Base-by-base conservation (phyloP, 2,797 vertebrate species). In the Neostethus bicornis region DNA sequence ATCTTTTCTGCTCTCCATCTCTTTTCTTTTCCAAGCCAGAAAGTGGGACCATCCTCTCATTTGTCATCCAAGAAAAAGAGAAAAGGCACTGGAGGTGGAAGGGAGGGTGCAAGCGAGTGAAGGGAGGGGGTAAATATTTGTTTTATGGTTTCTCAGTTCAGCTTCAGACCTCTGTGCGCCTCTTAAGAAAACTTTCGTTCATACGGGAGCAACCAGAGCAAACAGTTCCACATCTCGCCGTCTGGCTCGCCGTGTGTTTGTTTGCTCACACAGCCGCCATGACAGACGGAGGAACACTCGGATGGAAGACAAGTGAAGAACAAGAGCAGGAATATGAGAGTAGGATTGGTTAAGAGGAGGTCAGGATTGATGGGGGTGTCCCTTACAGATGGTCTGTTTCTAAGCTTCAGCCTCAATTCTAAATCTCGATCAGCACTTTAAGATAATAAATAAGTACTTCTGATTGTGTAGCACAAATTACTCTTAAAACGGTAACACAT, bases 151-250 rank as follows among this genome's bases (percentile, higher is more conserved):
- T 80, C 85, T 78, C 70, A 10, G 73, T 78, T 73, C 75, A 81
- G 80, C 84, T 83, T 71, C 62, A 59, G 81, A 82, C 86, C 86
- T 87, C 80, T 78, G 79, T 77, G 77, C 60, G 77, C 76, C 85
- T 81, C 84, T 83, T 86, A 89, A 87, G 83, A 89, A 89, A 90
- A 88, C 83, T 87, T 87, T 87, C 76, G 73, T 74, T 67, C 73
- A 64, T 87, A 79, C 75, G 66, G 80, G 87, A 88, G 83, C 83
- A 80, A 83, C 80, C 64, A 87, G 70, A 78, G 85, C 89, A 90
- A 90, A 90, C 83, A 90, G 67, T 77, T 73, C 77, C 73, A 73
- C 77, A 79, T 80, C 73, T 54, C 31, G 56, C 73, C 82, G 81
- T 84, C 85, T 89, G 87, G 67, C 82, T 80, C 48, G 14, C 71